Evolutionary conservation across 2,113 vertebrate genomes (phyloP).

Genomic region (Esox niger): DNA sequence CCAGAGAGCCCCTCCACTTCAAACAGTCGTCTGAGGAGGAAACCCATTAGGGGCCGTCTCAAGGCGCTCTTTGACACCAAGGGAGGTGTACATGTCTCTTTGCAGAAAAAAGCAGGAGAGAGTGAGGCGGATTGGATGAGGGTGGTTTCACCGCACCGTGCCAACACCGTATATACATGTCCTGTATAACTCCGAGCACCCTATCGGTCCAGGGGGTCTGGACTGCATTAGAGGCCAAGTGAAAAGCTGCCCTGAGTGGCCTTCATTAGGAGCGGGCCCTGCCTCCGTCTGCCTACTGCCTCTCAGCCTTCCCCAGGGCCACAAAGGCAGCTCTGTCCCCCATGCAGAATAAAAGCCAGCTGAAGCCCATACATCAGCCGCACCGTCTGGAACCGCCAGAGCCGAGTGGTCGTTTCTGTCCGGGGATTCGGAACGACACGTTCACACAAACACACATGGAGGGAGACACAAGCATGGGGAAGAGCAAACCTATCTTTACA

Average conservation of each 20-base stretch:
- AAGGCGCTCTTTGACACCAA: background rate
- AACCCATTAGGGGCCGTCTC: background rate
- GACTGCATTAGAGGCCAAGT: constrained; percentile 1
- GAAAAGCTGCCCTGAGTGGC: background rate
- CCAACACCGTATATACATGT: background rate
- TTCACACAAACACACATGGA: background rate
- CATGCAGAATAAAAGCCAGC: constrained; percentile 8
- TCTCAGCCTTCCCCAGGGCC: background rate
- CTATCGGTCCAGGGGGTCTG: constrained; percentile 4
- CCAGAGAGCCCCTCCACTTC: background rate
- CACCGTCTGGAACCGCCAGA: background rate
- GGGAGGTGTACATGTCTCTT: background rate
- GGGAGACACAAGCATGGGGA: too few relatives aligned
- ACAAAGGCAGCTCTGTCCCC: constrained; percentile 11
- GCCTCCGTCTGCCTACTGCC: background rate
- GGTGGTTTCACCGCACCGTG: background rate
- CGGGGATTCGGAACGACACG: background rate
- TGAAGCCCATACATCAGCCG: constrained; percentile 1
- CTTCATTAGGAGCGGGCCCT: constrained; percentile 5
- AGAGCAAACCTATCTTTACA: background rate
- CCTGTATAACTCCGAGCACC: background rate
- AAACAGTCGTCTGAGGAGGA: background rate
- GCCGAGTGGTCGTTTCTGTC: background rate
- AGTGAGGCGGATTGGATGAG: background rate
- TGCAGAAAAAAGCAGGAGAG: background rate